A percentile compares a stretch with the other conserved stretches of the same genome.
Conservation (phyloP, 2,113 vertebrate species). For the Herpailurus yagouaroundi region DNA sequence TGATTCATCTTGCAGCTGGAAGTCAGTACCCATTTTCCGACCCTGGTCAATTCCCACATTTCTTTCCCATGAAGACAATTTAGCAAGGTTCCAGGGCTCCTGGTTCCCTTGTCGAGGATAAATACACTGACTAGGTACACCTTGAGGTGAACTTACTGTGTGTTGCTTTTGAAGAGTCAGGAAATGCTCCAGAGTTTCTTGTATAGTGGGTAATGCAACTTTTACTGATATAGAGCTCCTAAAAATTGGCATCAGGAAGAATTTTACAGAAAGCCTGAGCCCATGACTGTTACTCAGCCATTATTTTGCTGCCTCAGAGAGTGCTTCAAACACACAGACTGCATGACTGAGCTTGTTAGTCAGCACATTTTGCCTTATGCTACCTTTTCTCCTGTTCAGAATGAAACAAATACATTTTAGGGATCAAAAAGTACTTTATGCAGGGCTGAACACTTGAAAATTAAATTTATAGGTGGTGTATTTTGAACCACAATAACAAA, state of each 20-base stretch:
- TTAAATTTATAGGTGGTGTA: background rate
- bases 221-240: background rate
- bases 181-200: background rate
- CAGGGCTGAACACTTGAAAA: background rate
- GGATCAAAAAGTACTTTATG: background rate
- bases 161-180: background rate
- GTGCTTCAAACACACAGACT: background rate
- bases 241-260: constrained; percentile 15
- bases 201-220: background rate
- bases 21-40: background rate
- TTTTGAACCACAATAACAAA: constrained; percentile 31
- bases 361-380: constrained; percentile 11
- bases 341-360: background rate
- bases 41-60: background rate
- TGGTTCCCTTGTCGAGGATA: background rate
- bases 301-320: background rate
- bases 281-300: background rate
- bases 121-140: background rate
- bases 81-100: background rate
- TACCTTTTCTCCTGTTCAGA: background rate
- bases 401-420: background rate
- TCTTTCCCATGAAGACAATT: background rate
- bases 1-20: background rate
- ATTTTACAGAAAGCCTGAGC: background rate
- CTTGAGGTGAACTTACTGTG: background rate